Base-by-base conservation (phyloP, 2,888 invertebrate species). In the Epinotia demarniana region DNA sequence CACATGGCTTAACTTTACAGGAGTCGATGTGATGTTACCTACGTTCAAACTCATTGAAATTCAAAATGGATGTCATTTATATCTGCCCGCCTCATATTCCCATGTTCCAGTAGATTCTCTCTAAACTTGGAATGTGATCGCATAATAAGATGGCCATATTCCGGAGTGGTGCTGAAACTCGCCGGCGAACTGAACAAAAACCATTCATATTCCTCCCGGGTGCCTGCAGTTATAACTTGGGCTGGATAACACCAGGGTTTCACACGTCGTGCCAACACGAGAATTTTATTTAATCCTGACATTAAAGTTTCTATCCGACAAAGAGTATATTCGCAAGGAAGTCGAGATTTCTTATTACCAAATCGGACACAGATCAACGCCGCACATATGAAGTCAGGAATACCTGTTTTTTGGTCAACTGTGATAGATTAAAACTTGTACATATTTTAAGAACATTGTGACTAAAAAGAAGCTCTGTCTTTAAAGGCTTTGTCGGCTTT, bases 141-240 rank as follows among this genome's bases (percentile, higher is more conserved):
- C 75, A 75, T 75, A 72, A 72, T 75, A 75, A 67, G 67, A 71
- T 72, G 55, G 75, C 67, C 72, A 61, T 72, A 72, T 75, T 75
- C 71, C 43, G 18, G 60, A 71, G 66, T 74, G 68, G 18, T 53
- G n/a, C 75, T 53, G 60, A 60, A 75, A 75, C 71, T 75, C 72
- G 53, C 60, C 49, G 49, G 53, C 13, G 60, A 75, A 75, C 55
- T 67, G 71, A 75, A 75, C 70, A 75, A 75, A 75, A 71, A 64
- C 71, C n/a, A 75, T 75, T 75, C 61, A 67, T 75, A 75, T 75
- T 75, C 75, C 57, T 19, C 71, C 18, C 55, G 13, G 61, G 55
- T 62, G 55, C n/a, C 55, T 18, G 71, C 75, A 61, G 64, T 71
- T 75, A 66, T 66, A 75, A 75, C 57, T 64, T 64, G 4, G 13